phyloP scores from a whole-genome alignment of 2,888 invertebrate genomes.

The Unio pictorum region DNA sequence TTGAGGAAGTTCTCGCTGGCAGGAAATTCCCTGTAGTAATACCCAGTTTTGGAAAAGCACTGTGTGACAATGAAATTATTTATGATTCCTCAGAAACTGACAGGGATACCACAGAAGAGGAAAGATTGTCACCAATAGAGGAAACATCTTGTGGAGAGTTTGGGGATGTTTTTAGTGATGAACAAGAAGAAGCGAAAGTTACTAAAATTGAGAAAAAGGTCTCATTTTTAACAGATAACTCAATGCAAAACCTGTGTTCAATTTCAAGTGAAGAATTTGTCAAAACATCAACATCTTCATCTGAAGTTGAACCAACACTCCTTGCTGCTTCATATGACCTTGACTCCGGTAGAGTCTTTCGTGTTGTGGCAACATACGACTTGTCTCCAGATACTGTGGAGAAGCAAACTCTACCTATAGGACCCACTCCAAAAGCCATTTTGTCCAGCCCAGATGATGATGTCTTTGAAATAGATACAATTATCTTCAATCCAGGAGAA shows the following conservation, averaged over 20 bases:
- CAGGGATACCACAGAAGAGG: constrained; percentile 63
- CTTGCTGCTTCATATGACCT: constrained; percentile 90
- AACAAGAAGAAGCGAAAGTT: constrained; percentile 33
- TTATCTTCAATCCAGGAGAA: constrained; percentile 13
- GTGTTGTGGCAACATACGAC: constrained; percentile 68
- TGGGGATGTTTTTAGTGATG: constrained; percentile 45
- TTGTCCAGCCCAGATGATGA: constrained; percentile 72
- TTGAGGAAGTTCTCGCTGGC: constrained; percentile 17
- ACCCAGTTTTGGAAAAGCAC: constrained; percentile 49
- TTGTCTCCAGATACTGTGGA: constrained; percentile 69
- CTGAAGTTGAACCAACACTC: constrained; percentile 87
- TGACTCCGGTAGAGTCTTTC: constrained; percentile 72
- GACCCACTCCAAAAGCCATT: constrained; percentile 64
- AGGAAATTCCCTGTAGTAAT: constrained; percentile 54
- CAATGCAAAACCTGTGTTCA: constrained; percentile 48
- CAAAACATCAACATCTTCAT: constrained; percentile 76
- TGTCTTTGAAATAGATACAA: constrained; percentile 63
- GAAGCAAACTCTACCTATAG: constrained; percentile 79
- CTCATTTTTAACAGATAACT: constrained; percentile 55
- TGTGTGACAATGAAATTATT: constrained; percentile 57
- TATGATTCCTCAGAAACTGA: constrained; percentile 64
- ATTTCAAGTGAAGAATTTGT: constrained; percentile 60
- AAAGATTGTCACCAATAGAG: constrained; percentile 62
- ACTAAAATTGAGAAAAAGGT: constrained; percentile 50
- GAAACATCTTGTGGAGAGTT: constrained; percentile 52